Conservation (phyloP, 2,113 vertebrate species). For the Aspidoscelis tigris region DNA sequence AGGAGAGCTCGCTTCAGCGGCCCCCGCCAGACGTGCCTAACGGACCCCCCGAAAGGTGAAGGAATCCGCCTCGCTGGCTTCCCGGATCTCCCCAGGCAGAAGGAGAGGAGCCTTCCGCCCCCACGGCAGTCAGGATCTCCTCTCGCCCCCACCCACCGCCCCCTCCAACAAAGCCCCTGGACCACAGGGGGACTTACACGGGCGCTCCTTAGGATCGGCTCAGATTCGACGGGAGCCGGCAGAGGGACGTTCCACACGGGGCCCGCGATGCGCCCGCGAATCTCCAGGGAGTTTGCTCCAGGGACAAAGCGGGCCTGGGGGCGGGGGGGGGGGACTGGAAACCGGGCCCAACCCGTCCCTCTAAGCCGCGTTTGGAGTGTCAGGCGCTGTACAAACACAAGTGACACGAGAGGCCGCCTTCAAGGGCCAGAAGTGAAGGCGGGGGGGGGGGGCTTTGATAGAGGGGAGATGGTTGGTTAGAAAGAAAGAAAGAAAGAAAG, state of each 20-base stretch:
- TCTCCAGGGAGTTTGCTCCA: background rate
- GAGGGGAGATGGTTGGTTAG: no score
- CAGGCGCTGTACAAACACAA: background rate
- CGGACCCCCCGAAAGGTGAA: background rate
- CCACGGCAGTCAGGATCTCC: no score
- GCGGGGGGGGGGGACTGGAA: background rate
- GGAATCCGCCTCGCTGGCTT: background rate
- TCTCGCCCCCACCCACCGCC: no score
- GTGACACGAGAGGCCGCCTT: background rate
- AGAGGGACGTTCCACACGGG: background rate
- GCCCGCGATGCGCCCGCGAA: no score
- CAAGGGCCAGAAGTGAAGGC: no score
- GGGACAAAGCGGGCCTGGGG: background rate
- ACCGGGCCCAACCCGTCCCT: background rate
- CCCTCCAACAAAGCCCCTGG: no score
- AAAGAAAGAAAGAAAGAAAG: no score
- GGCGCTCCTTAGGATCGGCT: background rate
- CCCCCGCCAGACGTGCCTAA: background rate
- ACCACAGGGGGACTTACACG: background rate
- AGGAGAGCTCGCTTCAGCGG: background rate
- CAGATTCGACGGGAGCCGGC: background rate
- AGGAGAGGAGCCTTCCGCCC: no score
- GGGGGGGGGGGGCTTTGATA: no score
- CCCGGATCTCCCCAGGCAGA: background rate
- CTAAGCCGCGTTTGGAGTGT: background rate